These are phyloP conservation scores for Araneus ventricosus DNA, from an alignment of 1,140 invertebrate species.

Conservation along the genomic window DNA sequence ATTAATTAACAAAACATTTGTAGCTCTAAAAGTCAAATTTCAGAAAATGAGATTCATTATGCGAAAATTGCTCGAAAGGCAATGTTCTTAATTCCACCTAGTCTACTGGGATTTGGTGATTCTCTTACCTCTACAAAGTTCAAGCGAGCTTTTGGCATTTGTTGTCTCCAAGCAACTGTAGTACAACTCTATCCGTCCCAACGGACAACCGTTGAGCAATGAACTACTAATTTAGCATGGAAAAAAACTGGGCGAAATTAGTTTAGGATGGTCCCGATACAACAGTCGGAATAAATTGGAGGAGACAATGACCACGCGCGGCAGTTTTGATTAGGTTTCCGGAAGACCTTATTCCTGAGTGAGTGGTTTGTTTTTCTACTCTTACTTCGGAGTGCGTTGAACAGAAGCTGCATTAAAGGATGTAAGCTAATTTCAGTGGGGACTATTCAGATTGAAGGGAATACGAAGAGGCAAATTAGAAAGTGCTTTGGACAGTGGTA, in stretches of 20 bases:
- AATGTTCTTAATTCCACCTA: background rate
- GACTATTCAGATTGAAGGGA: background rate
- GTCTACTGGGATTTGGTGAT: background rate
- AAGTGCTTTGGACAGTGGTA: no score
- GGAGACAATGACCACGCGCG: no score
- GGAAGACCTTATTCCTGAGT: background rate
- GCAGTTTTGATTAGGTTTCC: no score
- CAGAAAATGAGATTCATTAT: background rate
- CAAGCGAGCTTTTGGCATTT: no score
- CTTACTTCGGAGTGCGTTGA: no score
- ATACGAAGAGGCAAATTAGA: background rate
- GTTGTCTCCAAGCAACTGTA: no score
- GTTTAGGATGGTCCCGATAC: background rate
- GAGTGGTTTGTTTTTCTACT: constrained; percentile 6
- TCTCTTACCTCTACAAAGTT: background rate
- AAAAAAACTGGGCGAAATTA: constrained; percentile 27
- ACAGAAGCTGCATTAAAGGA: background rate
- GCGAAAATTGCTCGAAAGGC: background rate
- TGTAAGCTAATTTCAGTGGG: background rate
- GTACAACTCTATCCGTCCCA: no score
- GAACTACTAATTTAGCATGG: constrained; percentile 23
- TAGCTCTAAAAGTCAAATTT: background rate
- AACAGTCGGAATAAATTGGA: no score
- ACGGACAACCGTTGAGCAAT: no score
- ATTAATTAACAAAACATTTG: no score